Evolutionary conservation across 2,113 vertebrate genomes (phyloP), one percentile per base, ranked within the genome.

Genomic region (Equus przewalskii): DNA sequence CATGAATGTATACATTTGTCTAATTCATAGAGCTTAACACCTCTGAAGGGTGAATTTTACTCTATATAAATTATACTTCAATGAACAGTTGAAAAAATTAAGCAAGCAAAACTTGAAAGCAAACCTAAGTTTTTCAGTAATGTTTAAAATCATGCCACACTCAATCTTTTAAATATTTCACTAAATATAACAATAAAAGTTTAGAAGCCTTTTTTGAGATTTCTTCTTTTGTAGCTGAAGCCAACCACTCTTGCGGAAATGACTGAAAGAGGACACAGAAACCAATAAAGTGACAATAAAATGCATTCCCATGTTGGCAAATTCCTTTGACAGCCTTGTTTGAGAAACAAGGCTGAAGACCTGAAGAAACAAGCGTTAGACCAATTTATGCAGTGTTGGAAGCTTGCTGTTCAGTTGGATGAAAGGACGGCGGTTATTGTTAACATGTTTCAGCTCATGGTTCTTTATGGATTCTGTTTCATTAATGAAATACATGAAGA

Each of bases 141-240:
- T 46, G 5, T 70, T 97, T 95, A 91, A 97, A 88, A 82, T 94
- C n/a, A 41, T 18, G 3, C 30, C 49, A 54, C 5, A 62, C 28
- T 83, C 49, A 83, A 41, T 86, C 83, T 96, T 95, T 88, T 51
- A 28, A 94, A 81, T 26, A 86, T 92, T 85, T 92, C 51, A 60
- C 16, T 87, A 86, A 92, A 76, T 72, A 46, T 13, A 92, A 76
- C 19, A n/a, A 64, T 24, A 73, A 67, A 36, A 54, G 5, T 65
- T 81, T 78, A 92, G 30, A 60, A 76, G 15, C 7, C 21, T 90
- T 33, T 82, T 82, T 44, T 78, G 16, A 91, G 51, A 24, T 79
- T 73, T 84, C 26, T 58, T 91, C 41, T 60, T 72, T 72, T 76
- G 54, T 70, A 76, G 67, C 49, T 76, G 72, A 89, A 81, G 26